Evolutionary conservation across 2,797 vertebrate species (phyloP), one percentile per base, ranked within the genome.

Genomic region (Premnoplex brunnescens): DNA sequence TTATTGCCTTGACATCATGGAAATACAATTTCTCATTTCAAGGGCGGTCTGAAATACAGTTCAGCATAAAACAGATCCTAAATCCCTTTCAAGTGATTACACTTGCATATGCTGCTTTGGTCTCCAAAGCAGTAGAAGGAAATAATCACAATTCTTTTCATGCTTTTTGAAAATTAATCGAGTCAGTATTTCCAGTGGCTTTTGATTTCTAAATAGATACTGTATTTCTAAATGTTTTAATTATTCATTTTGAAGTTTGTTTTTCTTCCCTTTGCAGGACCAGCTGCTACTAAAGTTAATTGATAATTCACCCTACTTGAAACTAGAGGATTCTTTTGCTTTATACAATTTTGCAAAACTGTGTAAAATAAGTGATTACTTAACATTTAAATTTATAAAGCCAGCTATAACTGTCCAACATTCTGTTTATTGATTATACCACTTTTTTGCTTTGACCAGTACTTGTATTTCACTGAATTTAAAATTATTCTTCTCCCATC

Each of bases 161-260:
- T 68, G 58, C 13, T 43, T 85, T 79, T 80, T 86, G 30, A 78
- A 92, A 73, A 23, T 54, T 91, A 74, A 93, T 76, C 15, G 34
- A 75, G 43, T 60, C 79, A 85, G 49, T 88, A 78, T 75, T 48
- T 91, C 75, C 54, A 88, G 30, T 26, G 43, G 30, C 19, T 90
- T 90, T 84, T 91, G 66, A 75, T 90, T 95, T 94, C 51, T 86
- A 81, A 90, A 86, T 24, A 75, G 62, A 88, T 75, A 83, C 20
- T 8, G 12, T 48, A 84, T 91, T 87, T 94, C 78, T 41, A 88
- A 90, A 62, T 73, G 78, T 84, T 86, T 81, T 28, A 85, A 36
- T 43, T 39, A 30, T 77, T 88, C 11, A 6, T 92, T 89, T 72
- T 72, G 34, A 89, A 88, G 41, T 80, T 56, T 85, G 23, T 34